Base-by-base conservation (phyloP, 2,797 vertebrate species). In the Amphiprion clarkii region DNA sequence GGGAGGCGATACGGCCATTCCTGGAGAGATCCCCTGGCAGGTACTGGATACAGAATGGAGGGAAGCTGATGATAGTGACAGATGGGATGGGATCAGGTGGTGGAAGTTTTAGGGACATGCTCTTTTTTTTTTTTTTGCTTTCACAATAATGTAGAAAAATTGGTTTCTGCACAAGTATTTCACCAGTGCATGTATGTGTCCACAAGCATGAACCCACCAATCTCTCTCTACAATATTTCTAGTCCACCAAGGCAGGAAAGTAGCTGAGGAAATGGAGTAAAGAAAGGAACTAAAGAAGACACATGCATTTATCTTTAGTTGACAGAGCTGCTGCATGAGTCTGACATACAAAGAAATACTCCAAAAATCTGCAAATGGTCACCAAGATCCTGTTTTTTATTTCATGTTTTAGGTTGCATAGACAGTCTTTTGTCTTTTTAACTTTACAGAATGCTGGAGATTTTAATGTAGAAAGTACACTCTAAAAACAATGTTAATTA, bases 1-100 rank as follows among this genome's bases (percentile, higher is more conserved):
- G 0, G 97, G 96, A 40, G 97, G 97, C 0, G 27, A 92, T 0
- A 91, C 95, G 2, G 96, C 95, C 85, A 68, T 12, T 63, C 95
- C 86, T 61, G 97, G 98, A 52, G 95, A 98, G 90, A 96, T 98
- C 78, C 97, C 98, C 1, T 99, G 98, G 98, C 98, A 99, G 97
- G 98, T 99, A 95, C 31, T 55, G 27, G 12, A 46, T 39, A 13
- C 13, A 67, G 48, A 67, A 44, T 57, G 14, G 71, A 71, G 59
- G 40, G 7, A 67, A 68, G 46, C 27, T 17, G 17, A 23, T 60
- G 3, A 49, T 59, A 44, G 8, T 52, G 21, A 67, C 13, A 44
- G 33, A 53, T 23, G 5, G 46, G 42, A 44, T 5, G 9, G 42
- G 13, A 39, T 39, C 36, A 12, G 42, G 42, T 14, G 16, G 16